These are phyloP conservation scores for Hermodice carunculata DNA, from an alignment of 2,888 invertebrate species.

Conservation along the genomic window DNA sequence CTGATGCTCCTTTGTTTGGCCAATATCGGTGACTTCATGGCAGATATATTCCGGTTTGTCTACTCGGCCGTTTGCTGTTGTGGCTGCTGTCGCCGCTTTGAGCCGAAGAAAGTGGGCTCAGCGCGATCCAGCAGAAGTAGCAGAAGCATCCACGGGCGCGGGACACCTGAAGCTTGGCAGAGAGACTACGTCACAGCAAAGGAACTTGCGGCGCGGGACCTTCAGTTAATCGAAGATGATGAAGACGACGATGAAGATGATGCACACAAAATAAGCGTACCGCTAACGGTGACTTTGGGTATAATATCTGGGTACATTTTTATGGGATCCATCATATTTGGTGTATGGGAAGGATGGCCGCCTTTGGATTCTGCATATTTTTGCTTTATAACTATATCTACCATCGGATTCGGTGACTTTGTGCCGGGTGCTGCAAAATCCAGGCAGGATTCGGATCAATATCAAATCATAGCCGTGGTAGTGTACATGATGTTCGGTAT, in stretches of 20 bases:
- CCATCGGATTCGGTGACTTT: constrained; percentile 68
- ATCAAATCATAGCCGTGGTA: constrained; percentile 61
- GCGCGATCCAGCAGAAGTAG: too few relatives aligned
- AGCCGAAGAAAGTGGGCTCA: constrained; percentile 28
- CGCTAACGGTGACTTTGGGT: constrained; percentile 66
- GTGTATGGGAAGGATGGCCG: constrained; percentile 68
- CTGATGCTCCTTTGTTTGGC: constrained; percentile 72
- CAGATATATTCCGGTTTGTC: constrained; percentile 58
- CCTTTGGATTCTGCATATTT: constrained; percentile 61
- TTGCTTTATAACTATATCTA: constrained; percentile 69
- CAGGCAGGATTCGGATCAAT: constrained; percentile 57
- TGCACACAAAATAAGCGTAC: constrained; percentile 64
- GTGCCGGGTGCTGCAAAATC: constrained; percentile 50
- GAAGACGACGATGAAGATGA: constrained; percentile 67
- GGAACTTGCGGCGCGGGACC: constrained; percentile 19
- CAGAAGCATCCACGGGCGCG: too few relatives aligned
- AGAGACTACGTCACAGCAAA: constrained; percentile 22
- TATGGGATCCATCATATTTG: constrained; percentile 66
- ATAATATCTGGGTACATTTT: constrained; percentile 68
- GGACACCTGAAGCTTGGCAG: constrained; percentile 40
- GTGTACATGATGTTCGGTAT: constrained; percentile 68
- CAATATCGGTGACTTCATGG: constrained; percentile 72
- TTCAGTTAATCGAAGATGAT: constrained; percentile 43
- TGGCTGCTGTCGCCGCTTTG: constrained; percentile 58
- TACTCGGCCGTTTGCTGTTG: constrained; percentile 38